These are phyloP conservation scores for Polyommatus icarus DNA, from an alignment of 2,888 invertebrate genomes.

Conservation along the genomic window DNA sequence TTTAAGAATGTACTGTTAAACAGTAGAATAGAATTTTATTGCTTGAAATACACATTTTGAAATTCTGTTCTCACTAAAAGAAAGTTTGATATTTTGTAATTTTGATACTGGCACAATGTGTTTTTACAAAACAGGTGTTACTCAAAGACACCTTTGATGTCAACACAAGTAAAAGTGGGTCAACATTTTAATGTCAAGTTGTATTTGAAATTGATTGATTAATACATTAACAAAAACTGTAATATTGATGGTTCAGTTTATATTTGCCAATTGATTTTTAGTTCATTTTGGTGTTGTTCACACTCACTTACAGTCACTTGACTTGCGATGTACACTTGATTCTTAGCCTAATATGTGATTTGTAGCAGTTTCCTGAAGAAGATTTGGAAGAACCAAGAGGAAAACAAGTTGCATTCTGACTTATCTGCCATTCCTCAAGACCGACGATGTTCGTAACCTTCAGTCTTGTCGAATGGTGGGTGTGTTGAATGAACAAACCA, in stretches of 20 bases:
- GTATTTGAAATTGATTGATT: not conserved
- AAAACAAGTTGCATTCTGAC: conserved; percentile 42
- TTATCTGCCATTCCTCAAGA: conserved; percentile 65
- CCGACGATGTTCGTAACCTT: conserved; percentile 54
- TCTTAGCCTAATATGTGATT: not conserved
- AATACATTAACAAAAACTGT: not conserved
- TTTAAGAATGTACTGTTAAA: not conserved
- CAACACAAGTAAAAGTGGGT: not conserved
- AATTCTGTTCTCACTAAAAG: not conserved
- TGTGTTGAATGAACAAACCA: conserved; percentile 52
- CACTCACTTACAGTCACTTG: too few species aligned
- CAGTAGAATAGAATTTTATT: not conserved
- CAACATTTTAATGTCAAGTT: not conserved
- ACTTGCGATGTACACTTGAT: too few species aligned
- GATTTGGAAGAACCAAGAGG: conserved; percentile 36
- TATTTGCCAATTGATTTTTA: not conserved
- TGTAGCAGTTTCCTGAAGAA: not conserved
- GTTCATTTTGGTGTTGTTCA: too few species aligned
- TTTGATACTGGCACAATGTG: not conserved
- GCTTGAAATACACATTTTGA: not conserved
- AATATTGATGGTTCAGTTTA: not conserved
- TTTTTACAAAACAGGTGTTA: not conserved
- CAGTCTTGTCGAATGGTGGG: conserved; percentile 81
- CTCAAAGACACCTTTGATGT: not conserved
- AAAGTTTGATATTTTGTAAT: not conserved